phyloP scores from a whole-genome alignment of 2,797 vertebrate species.

The Alca torda region DNA sequence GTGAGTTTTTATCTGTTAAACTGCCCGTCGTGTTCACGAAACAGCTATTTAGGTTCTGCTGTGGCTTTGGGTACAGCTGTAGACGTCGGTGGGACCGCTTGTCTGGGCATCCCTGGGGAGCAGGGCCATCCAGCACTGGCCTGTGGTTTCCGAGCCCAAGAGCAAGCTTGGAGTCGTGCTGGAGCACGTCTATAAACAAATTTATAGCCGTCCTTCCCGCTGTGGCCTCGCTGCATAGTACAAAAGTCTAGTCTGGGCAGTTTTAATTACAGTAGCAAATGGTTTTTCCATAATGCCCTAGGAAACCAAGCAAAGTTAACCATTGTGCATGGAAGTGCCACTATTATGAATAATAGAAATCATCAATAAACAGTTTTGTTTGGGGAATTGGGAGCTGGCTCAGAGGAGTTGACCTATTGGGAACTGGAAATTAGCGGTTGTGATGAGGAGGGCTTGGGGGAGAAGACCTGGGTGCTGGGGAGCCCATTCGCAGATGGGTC shows the following conservation, averaged over 20 bases:
- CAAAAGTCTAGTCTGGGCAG: background rate
- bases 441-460: background rate
- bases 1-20: background rate
- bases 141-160: background rate
- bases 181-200: background rate
- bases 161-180: background rate
- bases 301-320: background rate
- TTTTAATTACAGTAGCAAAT: conserved; percentile 16
- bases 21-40: background rate
- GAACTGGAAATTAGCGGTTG: background rate
- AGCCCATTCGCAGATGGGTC: background rate
- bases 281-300: conserved; percentile 5
- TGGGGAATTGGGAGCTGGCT: background rate
- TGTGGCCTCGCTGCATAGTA: background rate
- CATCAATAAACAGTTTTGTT: background rate
- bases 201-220: background rate
- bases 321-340: background rate
- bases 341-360: background rate
- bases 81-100: background rate
- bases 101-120: background rate
- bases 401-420: background rate
- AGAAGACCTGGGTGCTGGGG: background rate
- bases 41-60: background rate
- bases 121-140: background rate
- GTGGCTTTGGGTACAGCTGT: background rate